A percentile compares a stretch with the other conserved stretches of the same genome.
phyloP scores from a whole-genome alignment of 2,113 vertebrate species.

The Catharus fuscescens region DNA sequence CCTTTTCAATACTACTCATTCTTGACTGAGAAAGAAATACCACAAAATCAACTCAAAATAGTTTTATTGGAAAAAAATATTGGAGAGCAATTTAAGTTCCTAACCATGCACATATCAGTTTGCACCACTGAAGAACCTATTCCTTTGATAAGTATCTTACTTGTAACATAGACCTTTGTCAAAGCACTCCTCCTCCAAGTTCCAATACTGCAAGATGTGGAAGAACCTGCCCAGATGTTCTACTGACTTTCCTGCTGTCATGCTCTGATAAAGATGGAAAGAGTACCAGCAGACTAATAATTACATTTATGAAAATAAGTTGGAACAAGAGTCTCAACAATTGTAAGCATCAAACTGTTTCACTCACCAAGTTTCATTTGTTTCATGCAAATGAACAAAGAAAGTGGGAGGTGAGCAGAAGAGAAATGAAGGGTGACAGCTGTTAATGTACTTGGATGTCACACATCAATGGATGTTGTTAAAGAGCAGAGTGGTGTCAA shows the following conservation, averaged over 20 bases:
- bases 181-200: neutral
- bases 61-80: neutral
- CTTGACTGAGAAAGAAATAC: neutral
- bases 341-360: neutral
- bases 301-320: neutral
- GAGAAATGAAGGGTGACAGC: slow-evolving; percentile 12
- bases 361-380: neutral
- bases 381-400: neutral
- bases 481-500: neutral
- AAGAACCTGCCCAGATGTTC: neutral
- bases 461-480: neutral
- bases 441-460: neutral
- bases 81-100: neutral
- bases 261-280: neutral
- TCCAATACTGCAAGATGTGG: neutral
- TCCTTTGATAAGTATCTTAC: neutral
- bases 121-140: neutral
- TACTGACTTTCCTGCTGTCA: neutral
- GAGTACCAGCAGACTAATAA: neutral
- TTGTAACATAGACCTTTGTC: neutral
- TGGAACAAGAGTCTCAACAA: neutral
- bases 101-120: neutral
- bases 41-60: neutral
- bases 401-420: neutral
- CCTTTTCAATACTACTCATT: neutral